Evolutionary conservation across 1,140 invertebrate species (phyloP).

Genomic region (Zaprionus davidi): DNA sequence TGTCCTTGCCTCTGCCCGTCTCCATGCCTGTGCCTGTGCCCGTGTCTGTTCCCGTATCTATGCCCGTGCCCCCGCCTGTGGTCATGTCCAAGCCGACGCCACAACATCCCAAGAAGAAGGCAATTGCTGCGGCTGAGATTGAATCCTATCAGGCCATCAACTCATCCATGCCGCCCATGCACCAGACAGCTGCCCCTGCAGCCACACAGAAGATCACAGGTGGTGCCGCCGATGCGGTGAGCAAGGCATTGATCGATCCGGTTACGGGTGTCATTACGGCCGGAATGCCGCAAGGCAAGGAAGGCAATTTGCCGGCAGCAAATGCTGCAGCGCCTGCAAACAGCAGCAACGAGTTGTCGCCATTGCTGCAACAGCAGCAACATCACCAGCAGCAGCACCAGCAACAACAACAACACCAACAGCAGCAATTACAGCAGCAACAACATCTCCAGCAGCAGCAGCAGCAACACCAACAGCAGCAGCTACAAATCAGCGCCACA

Average conservation of each 20-base stretch:
- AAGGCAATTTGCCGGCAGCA: constrained; percentile 84
- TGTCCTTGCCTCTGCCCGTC: neutral
- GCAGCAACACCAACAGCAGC: constrained; percentile 31
- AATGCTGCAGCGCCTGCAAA: constrained; percentile 68
- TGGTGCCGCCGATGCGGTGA: constrained; percentile 75
- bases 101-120: constrained; percentile 82
- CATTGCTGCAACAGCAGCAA: constrained; percentile 35
- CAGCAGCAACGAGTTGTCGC: constrained; percentile 50
- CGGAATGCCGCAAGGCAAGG: constrained; percentile 88
- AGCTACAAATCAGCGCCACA: constrained; percentile 56
- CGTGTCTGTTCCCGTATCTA: too few species aligned
- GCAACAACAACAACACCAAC: constrained; percentile 18
- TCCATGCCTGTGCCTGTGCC: neutral
- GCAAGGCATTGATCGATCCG: constrained; percentile 88
- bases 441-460: constrained; percentile 43
- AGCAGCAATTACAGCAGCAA: constrained; percentile 45
- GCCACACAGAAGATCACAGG: constrained; percentile 78
- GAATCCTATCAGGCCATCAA: constrained; percentile 71
- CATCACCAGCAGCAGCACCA: constrained; percentile 14
- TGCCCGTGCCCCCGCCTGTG: constrained; percentile 3
- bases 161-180: constrained; percentile 70
- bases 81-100: constrained; percentile 58
- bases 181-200: constrained; percentile 71
- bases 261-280: constrained; percentile 90
- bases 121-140: constrained; percentile 78